Base-by-base conservation (phyloP, 1,140 invertebrate genomes). In the Liolophura sinensis region DNA sequence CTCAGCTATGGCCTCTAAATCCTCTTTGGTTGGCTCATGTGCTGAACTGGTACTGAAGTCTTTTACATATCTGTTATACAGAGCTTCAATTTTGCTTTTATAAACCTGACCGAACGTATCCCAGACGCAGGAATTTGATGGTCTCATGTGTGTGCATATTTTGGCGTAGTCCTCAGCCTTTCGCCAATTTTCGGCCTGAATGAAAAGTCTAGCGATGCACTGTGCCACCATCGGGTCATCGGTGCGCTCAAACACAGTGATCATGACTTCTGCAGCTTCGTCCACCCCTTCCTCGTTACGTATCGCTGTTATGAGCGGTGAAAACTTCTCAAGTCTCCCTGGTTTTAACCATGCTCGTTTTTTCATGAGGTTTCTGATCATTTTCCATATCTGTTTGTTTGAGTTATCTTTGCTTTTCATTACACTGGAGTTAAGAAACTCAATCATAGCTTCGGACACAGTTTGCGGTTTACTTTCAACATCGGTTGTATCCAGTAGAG, bases 71-170 rank as follows among this genome's bases (percentile, higher is more conserved):
- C 56, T 24, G 1, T 58, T 64, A 46, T 69, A 71, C 15, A 59
- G 46, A 24, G 72, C 58, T 27, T 60, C 31, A 11, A 76, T 56
- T 46, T 67, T 64, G 14, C 48, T 58, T 62, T 69, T 70, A 47
- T 57, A 74, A 40, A 76, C 67, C 55, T 72, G 70, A 14, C 72
- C 73, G 60, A 62, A 70, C 0, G 75, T 77, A 60, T 77, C 75
- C 71, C 68, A 73, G 11, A 77, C 31, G 27, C 64, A 77, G 0
- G 75, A 77, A 48, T 71, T 74, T 9, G 73, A 49, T 11, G 70
- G 71, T 47, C 61, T 68, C 40, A 50, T 64, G 15, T 65, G 14
- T 20, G 65, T 71, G 46, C 68, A 68, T 27, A 27, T 54, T 46
- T 67, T 60, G 25, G 72, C 70, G 64, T 68, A 75, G 46, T 67